Percentiles rank a stretch among this genome's conserved stretches.
These are phyloP conservation scores for Acronicta psi DNA, from an alignment of 2,888 invertebrate genomes.

Conservation along the genomic window DNA sequence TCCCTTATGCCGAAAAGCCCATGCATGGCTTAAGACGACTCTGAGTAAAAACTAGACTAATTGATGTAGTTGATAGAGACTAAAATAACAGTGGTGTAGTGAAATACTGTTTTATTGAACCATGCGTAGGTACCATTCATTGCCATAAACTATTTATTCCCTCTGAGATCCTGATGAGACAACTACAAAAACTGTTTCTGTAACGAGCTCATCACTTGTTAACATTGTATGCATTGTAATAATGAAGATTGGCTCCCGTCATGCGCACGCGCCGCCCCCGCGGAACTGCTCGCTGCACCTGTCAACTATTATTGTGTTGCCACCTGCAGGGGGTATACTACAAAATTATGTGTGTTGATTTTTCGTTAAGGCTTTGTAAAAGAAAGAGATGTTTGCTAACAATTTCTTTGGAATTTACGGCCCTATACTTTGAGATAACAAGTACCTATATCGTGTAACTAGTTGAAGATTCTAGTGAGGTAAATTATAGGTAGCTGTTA, in stretches of 20 bases:
- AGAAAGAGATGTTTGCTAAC: too few relatives aligned
- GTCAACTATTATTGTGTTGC: constrained; percentile 23
- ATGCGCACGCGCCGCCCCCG: constrained; percentile 43
- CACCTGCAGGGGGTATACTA: constrained; percentile 4
- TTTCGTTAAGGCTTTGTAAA: too few relatives aligned
- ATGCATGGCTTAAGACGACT: too few relatives aligned
- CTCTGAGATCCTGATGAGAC: constrained; percentile 6
- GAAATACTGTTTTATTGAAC: neutral
- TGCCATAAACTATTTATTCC: constrained; percentile 9
- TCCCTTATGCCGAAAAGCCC: too few relatives aligned
- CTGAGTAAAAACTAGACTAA: too few relatives aligned
- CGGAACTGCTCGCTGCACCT: constrained; percentile 53
- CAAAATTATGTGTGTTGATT: neutral
- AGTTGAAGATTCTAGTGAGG: too few relatives aligned
- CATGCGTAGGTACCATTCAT: constrained; percentile 22
- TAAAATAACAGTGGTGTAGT: too few relatives aligned
- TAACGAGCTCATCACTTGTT: constrained; percentile 30
- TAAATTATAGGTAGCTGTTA: too few relatives aligned
- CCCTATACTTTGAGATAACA: too few relatives aligned
- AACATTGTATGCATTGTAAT: constrained; percentile 37
- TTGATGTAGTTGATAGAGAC: too few relatives aligned
- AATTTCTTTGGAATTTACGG: too few relatives aligned
- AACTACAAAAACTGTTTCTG: constrained; percentile 32
- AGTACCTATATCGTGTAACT: too few relatives aligned
- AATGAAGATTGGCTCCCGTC: constrained; percentile 47